Conservation (phyloP, 1,140 invertebrate genomes). For the Nylanderia fulva region DNA sequence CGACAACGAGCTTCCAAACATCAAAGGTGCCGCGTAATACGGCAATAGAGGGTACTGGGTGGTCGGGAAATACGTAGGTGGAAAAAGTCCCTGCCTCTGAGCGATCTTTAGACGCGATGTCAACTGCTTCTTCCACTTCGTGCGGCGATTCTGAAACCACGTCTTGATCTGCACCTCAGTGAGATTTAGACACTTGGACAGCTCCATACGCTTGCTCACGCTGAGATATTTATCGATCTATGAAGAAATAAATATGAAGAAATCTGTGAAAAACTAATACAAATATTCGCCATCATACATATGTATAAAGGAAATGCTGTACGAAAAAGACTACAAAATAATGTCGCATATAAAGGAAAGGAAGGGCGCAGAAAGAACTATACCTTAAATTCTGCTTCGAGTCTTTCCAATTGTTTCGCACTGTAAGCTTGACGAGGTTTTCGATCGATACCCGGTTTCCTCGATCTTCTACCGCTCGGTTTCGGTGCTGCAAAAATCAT, state of each 20-base stretch:
- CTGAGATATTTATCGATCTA: slow-evolving; percentile 97
- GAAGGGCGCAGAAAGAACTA: neutral
- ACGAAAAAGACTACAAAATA: neutral
- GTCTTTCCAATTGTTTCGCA: slow-evolving; percentile 94
- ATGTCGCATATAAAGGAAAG: too few species aligned
- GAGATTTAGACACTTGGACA: slow-evolving; percentile 94
- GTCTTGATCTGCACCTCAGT: slow-evolving; percentile 99
- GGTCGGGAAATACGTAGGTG: slow-evolving; percentile 89
- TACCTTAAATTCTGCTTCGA: slow-evolving; percentile 97
- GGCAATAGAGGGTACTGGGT: slow-evolving; percentile 88
- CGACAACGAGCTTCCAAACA: slow-evolving; percentile 66
- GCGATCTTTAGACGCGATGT: slow-evolving; percentile 95
- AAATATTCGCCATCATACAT: neutral
- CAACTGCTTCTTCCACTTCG: slow-evolving; percentile 98
- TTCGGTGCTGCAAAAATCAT: slow-evolving; percentile 89
- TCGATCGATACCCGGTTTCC: slow-evolving; percentile 94
- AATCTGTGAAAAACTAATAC: too few species aligned
- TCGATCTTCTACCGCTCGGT: slow-evolving; percentile 90
- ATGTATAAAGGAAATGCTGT: neutral
- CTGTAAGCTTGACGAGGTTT: slow-evolving; percentile 98
- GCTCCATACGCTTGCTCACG: slow-evolving; percentile 97
- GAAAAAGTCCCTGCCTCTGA: slow-evolving; percentile 92
- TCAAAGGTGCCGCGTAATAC: slow-evolving; percentile 82
- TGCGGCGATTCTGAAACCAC: slow-evolving; percentile 98
- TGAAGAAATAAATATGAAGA: too few species aligned